These are phyloP conservation scores for Mixornis gularis DNA, from an alignment of 2,113 vertebrate genomes.

Conservation along the genomic window DNA sequence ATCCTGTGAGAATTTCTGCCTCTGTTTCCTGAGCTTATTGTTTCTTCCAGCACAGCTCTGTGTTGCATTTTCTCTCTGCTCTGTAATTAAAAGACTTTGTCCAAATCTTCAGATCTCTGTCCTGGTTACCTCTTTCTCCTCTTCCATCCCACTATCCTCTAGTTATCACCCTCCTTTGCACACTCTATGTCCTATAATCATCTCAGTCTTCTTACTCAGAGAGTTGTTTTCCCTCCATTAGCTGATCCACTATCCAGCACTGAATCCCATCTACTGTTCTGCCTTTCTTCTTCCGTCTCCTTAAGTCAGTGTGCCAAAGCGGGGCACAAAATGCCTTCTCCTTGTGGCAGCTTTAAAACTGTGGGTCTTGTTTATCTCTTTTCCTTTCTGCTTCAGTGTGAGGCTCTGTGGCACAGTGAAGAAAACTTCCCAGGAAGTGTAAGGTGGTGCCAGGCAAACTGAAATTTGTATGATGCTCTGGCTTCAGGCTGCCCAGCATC, in stretches of 20 bases:
- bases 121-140: neutral
- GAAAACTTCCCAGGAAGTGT: neutral
- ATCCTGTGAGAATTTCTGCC: neutral
- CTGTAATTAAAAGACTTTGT: neutral
- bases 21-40: neutral
- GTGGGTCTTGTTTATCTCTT: neutral
- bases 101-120: neutral
- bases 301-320: neutral
- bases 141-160: neutral
- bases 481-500: neutral
- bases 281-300: neutral
- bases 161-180: neutral
- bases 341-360: neutral
- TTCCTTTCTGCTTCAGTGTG: neutral
- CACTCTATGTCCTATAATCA: neutral
- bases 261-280: neutral
- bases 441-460: neutral
- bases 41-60: neutral
- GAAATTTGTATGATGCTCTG: neutral
- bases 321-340: neutral
- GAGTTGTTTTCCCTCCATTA: neutral
- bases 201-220: neutral
- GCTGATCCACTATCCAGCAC: neutral
- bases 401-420: neutral
- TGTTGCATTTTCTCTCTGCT: neutral